phyloP scores from a whole-genome alignment of 1,140 invertebrate genomes.

The Pollicipes pollicipes region DNA sequence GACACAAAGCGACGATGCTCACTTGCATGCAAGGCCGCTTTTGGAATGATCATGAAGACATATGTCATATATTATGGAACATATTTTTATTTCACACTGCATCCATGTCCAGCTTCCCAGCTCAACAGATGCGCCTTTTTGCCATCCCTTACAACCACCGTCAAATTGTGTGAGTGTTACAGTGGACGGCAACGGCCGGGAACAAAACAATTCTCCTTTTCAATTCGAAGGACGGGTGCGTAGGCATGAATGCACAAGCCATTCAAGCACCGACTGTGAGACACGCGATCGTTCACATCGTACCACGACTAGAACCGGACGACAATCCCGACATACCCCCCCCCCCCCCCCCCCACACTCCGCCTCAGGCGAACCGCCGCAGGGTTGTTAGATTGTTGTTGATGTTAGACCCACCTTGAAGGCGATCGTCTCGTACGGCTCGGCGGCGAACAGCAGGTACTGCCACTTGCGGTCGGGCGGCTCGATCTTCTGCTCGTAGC shows the following conservation, averaged over 20 bases:
- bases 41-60: neutral
- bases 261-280: too few species aligned
- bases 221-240: too few species aligned
- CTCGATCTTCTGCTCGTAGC: constrained; percentile 98
- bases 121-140: too few species aligned
- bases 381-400: too few species aligned
- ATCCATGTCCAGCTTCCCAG: neutral
- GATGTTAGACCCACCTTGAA: constrained; percentile 53
- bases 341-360: neutral
- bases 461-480: constrained; percentile 99
- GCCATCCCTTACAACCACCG: too few species aligned
- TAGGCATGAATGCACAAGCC: too few species aligned
- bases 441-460: constrained; percentile 97
- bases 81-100: neutral
- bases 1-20: constrained; percentile 13
- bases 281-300: too few species aligned
- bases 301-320: too few species aligned
- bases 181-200: too few species aligned
- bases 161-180: too few species aligned
- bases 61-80: neutral
- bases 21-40: constrained; percentile 7
- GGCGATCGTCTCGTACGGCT: constrained; percentile 98
- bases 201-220: too few species aligned
- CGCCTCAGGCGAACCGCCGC: too few species aligned
- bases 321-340: neutral